Evolutionary conservation across 2,888 invertebrate genomes (phyloP).

Genomic region (Conomelus anceps): DNA sequence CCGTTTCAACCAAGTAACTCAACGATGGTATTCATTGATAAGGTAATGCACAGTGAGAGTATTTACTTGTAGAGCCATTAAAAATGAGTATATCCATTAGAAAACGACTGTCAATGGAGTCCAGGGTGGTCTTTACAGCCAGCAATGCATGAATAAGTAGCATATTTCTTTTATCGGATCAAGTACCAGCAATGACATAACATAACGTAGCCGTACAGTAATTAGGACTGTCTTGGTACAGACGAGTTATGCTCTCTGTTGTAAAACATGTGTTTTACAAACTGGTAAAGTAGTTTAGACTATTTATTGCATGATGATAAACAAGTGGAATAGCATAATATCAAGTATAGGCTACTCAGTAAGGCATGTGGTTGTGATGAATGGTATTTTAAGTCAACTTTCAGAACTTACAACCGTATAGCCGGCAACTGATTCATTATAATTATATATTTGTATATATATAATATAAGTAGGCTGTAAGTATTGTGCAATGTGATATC

Average conservation of each 20-base stretch:
- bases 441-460: too few relatives aligned
- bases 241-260: not conserved
- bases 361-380: not conserved
- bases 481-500: not conserved
- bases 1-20: not conserved
- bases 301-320: not conserved
- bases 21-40: not conserved
- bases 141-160: not conserved
- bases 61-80: not conserved
- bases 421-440: not conserved
- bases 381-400: not conserved
- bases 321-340: not conserved
- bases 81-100: not conserved
- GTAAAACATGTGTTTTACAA: not conserved
- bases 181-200: not conserved
- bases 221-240: not conserved
- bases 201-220: not conserved
- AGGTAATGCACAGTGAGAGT: not conserved
- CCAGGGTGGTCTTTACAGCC: not conserved
- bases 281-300: not conserved
- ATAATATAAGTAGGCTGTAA: too few relatives aligned
- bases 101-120: not conserved
- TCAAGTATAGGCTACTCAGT: not conserved
- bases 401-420: too few relatives aligned
- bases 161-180: not conserved